Evolutionary conservation across 2,888 invertebrate species (phyloP), one percentile per base, ranked within the genome.

Genomic region (Aproaerema taeniolella): DNA sequence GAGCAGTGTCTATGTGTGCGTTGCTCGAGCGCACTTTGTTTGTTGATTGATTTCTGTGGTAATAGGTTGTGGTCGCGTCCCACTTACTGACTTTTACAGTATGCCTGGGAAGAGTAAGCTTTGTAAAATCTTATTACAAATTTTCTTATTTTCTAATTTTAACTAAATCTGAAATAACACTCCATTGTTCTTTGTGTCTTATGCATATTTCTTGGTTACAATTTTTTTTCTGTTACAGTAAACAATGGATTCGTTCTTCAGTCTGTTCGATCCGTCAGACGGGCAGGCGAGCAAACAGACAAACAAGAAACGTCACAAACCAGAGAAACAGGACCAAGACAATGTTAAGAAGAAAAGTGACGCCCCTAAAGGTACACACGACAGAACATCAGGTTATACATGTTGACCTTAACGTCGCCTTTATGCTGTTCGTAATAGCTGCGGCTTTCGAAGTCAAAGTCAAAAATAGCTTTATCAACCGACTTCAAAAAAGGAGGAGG

Each of bases 211-310:
- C 4, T 20, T 17, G 10, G 6, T 10, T 32, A n/a, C 11, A 20
- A 6, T 31, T 33, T 33, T 5, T 20, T 20, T 24, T 2, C 53
- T 47, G 49, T 60, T 50, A 1, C 56, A 63, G 61, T 11, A 8
- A 8, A 12, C 15, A 16, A 34, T 95, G 95, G 95, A 95, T 53
- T 93, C 93, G 0, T 93, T 95, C 78, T 85, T 94, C 55, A 92
- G 93, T 55, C 88, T 96, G 16, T 95, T 95, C 68, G 95, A 94
- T 67, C 93, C 93, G 1, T 69, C 89, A 0, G 86, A 85, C 5
- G 75, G 77, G 0, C 60, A 49, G 25, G n/a, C n/a, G n/a, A 70
- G 80, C 46, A 78, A 88, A 32, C 79, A 77, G n/a, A 85, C 86
- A 52, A 80, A 78, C 38, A 85, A 88, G 47, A 88, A 83, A 35